These are phyloP conservation scores for Episyrphus balteatus DNA, from an alignment of 1,140 invertebrate genomes.

Conservation along the genomic window DNA sequence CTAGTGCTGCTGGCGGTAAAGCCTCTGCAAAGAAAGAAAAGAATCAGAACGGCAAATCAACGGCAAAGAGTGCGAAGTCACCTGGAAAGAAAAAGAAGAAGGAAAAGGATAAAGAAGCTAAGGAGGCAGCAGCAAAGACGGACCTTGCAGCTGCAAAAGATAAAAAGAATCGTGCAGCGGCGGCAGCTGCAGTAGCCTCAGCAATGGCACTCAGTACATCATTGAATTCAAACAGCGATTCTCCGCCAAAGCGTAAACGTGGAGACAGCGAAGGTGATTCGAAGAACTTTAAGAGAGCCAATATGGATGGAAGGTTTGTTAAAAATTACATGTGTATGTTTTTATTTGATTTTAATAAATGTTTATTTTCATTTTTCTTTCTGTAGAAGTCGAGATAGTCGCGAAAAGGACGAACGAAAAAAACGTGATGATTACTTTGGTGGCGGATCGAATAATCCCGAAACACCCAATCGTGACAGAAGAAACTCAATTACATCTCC, in stretches of 20 bases:
- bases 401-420: slow-evolving; percentile 16
- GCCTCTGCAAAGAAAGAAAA: neutral
- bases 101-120: slow-evolving; percentile 10
- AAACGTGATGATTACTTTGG: slow-evolving; percentile 23
- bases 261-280: slow-evolving; percentile 19
- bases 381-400: slow-evolving; percentile 13
- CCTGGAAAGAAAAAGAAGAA: neutral
- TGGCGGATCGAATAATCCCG: slow-evolving; percentile 16
- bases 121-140: slow-evolving; percentile 8
- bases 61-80: neutral
- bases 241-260: slow-evolving; percentile 32
- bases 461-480: slow-evolving; percentile 3
- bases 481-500: slow-evolving; percentile 20
- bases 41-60: neutral
- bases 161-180: slow-evolving; percentile 9
- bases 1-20: too few relatives aligned
- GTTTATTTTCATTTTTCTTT: neutral
- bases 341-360: neutral
- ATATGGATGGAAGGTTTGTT: slow-evolving; percentile 13
- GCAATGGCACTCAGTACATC: slow-evolving; percentile 31
- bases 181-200: slow-evolving; percentile 3
- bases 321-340: neutral
- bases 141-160: slow-evolving; percentile 7
- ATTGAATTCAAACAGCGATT: slow-evolving; percentile 38
- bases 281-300: slow-evolving; percentile 26